These are phyloP conservation scores for Centrocercus urophasianus DNA, from an alignment of 2,113 vertebrate genomes.

Conservation along the genomic window DNA sequence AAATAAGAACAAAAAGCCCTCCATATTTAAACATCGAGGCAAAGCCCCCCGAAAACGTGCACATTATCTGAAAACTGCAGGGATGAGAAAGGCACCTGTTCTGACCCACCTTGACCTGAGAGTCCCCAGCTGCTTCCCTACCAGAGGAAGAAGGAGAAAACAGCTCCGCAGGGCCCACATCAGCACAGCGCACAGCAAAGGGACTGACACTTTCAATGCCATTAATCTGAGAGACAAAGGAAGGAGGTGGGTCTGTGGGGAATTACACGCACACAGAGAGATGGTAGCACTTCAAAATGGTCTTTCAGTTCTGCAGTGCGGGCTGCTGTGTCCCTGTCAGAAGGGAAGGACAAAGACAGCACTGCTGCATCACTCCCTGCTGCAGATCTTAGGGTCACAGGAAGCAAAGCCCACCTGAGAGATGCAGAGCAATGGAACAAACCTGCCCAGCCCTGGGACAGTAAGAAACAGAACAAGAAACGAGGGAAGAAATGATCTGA, in stretches of 20 bases:
- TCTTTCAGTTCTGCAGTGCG: background rate
- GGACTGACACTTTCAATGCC: background rate
- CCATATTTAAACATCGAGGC: background rate
- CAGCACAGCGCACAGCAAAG: background rate
- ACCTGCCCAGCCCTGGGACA: background rate
- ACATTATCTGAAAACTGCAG: background rate
- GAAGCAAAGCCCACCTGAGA: background rate
- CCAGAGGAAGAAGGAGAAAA: background rate
- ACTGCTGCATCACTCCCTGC: rapidly evolving
- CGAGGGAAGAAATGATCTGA: background rate
- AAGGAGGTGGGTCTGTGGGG: background rate
- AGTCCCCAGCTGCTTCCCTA: background rate
- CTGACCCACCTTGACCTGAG: background rate
- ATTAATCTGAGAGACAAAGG: background rate
- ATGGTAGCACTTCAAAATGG: background rate
- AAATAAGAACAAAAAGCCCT: background rate
- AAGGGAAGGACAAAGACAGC: background rate
- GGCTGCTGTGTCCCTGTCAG: background rate
- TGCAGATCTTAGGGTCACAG: rapidly evolving
- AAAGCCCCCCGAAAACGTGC: rapidly evolving
- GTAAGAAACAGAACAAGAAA: rapidly evolving
- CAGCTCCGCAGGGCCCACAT: background rate
- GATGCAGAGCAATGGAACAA: background rate
- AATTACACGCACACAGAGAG: rapidly evolving
- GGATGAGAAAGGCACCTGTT: background rate